Percentiles rank a stretch among this genome's conserved stretches.
phyloP scores from a whole-genome alignment of 2,888 invertebrate genomes.

The Chirona hameri region DNA sequence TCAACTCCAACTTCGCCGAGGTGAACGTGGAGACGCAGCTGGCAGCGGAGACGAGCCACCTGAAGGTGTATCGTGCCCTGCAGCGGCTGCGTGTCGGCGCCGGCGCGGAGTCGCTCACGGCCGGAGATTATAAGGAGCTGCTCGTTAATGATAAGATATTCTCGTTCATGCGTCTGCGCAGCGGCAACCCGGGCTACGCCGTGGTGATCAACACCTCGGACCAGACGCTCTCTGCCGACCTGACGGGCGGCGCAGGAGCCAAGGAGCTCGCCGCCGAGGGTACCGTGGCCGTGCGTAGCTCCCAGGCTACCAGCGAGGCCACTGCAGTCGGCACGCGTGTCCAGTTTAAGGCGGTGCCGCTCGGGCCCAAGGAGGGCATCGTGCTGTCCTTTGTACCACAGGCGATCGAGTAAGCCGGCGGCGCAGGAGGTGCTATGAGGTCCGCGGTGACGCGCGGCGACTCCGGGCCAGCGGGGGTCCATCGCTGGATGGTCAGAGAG shows the following conservation, averaged over 20 bases:
- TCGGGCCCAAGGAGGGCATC: constrained; percentile 31
- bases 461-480: too few species aligned
- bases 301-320: constrained; percentile 27
- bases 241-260: constrained; percentile 46
- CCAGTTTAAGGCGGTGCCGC: constrained; percentile 29
- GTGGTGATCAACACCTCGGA: constrained; percentile 65
- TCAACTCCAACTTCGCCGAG: constrained; percentile 58
- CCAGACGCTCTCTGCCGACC: constrained; percentile 51
- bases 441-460: too few species aligned
- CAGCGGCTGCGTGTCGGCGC: constrained; percentile 51
- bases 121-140: constrained; percentile 35
- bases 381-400: constrained; percentile 32
- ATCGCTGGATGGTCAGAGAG: too few species aligned
- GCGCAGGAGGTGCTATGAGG: background rate
- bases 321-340: constrained; percentile 33
- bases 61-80: constrained; percentile 57
- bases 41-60: constrained; percentile 52
- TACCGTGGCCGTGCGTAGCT: constrained; percentile 35
- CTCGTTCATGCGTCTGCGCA: constrained; percentile 50
- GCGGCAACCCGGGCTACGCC: constrained; percentile 70
- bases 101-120: constrained; percentile 34
- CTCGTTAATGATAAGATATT: constrained; percentile 33
- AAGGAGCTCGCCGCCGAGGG: constrained; percentile 35
- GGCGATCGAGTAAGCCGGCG: background rate
- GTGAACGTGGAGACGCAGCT: constrained; percentile 58